Evolutionary conservation across 1,140 invertebrate genomes (phyloP).

Genomic region (Acromyrmex heyeri): DNA sequence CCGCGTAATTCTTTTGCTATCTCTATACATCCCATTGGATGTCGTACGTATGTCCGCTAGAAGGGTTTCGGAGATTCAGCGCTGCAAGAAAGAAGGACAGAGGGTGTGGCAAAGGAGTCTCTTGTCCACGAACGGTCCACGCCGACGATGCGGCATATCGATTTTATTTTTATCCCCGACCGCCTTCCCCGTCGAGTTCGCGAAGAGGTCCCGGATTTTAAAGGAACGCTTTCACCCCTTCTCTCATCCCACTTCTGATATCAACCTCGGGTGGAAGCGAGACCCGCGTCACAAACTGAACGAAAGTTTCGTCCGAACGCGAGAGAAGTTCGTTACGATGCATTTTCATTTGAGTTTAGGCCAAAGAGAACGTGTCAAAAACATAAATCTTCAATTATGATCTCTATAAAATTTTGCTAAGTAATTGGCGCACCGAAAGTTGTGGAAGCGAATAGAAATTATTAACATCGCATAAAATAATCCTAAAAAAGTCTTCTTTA

Average conservation of each 20-base stretch:
- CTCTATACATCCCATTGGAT: constrained; percentile 81
- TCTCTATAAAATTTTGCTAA: constrained; percentile 10
- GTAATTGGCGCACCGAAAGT: neutral
- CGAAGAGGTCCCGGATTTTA: constrained; percentile 35
- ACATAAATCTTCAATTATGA: constrained; percentile 51
- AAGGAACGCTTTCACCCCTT: constrained; percentile 30
- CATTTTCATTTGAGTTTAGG: constrained; percentile 34
- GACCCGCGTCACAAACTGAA: constrained; percentile 23
- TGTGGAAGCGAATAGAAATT: neutral
- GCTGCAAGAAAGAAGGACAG: constrained; percentile 72
- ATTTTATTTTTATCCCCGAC: constrained; percentile 83
- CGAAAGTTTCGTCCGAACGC: constrained; percentile 59
- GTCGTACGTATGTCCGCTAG: constrained; percentile 74
- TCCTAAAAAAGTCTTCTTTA: neutral
- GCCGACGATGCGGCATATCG: constrained; percentile 81
- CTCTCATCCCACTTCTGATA: neutral
- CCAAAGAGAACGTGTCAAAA: constrained; percentile 22
- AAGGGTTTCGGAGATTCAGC: constrained; percentile 53
- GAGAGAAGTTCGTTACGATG: constrained; percentile 38
- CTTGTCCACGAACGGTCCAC: constrained; percentile 74
- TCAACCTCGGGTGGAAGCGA: constrained; percentile 39
- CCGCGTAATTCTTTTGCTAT: constrained; percentile 82
- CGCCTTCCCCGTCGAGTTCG: constrained; percentile 77
- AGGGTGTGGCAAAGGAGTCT: constrained; percentile 59
- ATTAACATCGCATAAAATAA: constrained; percentile 4